Evolutionary conservation across 1,140 invertebrate species (phyloP).

Genomic region (Venturia canescens): DNA sequence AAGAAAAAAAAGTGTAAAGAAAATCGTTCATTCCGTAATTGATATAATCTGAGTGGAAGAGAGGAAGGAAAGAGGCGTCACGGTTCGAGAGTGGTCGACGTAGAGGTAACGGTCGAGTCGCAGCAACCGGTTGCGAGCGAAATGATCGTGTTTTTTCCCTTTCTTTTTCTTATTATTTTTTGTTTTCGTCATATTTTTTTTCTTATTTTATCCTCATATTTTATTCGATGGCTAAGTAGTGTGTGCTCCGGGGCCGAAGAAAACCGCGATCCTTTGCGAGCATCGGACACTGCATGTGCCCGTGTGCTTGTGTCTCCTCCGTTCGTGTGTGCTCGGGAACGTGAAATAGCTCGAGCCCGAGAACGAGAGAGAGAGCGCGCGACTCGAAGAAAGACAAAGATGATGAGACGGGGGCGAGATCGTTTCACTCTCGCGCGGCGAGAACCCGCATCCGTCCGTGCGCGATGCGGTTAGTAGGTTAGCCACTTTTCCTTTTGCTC

Average conservation of each 20-base stretch:
- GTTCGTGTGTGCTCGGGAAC: neutral
- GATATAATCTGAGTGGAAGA: constrained; percentile 34
- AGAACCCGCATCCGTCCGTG: constrained; percentile 56
- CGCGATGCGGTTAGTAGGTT: constrained; percentile 60
- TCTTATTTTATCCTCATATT: constrained; percentile 4
- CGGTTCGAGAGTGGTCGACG: constrained; percentile 36
- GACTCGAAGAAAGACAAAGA: neutral
- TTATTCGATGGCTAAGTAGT: no score
- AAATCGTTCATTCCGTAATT: constrained; percentile 36
- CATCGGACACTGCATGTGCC: no score
- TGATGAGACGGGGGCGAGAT: constrained; percentile 46
- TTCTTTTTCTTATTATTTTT: neutral
- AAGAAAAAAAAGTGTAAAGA: constrained; percentile 38
- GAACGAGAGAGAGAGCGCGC: neutral
- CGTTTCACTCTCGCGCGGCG: constrained; percentile 54
- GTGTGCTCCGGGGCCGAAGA: no score
- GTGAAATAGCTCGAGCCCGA: constrained; percentile 28
- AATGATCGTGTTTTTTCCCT: neutral
- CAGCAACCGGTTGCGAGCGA: constrained; percentile 5
- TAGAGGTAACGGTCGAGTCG: constrained; percentile 2
- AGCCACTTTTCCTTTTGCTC: constrained; percentile 58
- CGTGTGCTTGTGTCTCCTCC: no score
- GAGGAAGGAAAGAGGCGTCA: constrained; percentile 49
- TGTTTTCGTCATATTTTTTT: no score
- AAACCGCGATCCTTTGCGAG: no score